phyloP scores from a whole-genome alignment of 2,888 invertebrate species.

The Andrena haemorrhoa region DNA sequence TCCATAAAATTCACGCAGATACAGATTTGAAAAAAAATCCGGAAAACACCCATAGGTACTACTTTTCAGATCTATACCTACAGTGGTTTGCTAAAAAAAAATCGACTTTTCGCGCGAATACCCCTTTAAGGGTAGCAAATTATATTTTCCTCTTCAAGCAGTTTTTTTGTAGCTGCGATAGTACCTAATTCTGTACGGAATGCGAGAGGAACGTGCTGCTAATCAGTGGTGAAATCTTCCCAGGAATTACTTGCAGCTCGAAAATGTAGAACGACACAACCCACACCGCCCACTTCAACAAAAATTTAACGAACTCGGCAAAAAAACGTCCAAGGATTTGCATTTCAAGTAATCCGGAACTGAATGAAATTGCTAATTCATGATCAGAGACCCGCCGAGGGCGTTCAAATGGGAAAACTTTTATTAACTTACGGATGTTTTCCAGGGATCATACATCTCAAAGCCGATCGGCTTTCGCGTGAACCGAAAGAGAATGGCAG shows the following conservation, averaged over 20 bases:
- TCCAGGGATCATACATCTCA: slow-evolving; percentile 11
- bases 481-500: background rate
- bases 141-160: too few relatives aligned
- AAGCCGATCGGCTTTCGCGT: background rate
- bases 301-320: slow-evolving; percentile 4
- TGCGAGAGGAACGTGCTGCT: too few relatives aligned
- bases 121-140: too few relatives aligned
- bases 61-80: too few relatives aligned
- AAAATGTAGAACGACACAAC: background rate
- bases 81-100: too few relatives aligned
- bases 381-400: background rate
- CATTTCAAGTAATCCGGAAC: background rate
- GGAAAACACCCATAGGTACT: too few relatives aligned
- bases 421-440: slow-evolving; percentile 39
- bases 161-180: too few relatives aligned
- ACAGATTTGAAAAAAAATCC: too few relatives aligned
- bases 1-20: too few relatives aligned
- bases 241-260: background rate
- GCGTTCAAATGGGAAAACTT: slow-evolving; percentile 33
- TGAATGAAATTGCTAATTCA: slow-evolving; percentile 25
- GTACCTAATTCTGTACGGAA: too few relatives aligned
- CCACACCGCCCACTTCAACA: background rate
- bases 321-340: slow-evolving; percentile 2
- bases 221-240: background rate
- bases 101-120: too few relatives aligned